These are phyloP conservation scores for Heterodera filipjevi DNA, from an alignment of 2,888 invertebrate species.

Conservation along the genomic window DNA sequence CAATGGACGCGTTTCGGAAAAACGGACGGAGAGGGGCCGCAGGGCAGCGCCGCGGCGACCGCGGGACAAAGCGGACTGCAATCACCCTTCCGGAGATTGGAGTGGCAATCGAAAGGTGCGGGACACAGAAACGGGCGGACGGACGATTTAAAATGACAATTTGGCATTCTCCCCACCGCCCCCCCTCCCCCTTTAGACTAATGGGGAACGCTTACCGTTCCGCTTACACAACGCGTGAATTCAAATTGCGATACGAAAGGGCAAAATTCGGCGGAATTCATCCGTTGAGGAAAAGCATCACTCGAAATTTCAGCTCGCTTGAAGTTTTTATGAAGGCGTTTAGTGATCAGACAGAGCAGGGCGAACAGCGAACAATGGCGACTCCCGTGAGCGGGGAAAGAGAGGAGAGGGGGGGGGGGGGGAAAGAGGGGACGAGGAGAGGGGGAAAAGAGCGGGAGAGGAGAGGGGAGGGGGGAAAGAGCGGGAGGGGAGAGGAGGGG, in stretches of 20 bases:
- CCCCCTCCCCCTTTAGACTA: slow-evolving; percentile 72
- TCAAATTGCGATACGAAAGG: slow-evolving; percentile 68
- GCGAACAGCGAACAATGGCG: not conserved
- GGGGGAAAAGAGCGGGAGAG: too few species aligned
- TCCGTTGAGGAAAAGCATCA: slow-evolving; percentile 18
- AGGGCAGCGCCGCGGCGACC: not conserved
- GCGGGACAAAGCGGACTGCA: not conserved
- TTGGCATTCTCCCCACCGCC: not conserved
- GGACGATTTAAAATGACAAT: not conserved
- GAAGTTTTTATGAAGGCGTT: slow-evolving; percentile 14
- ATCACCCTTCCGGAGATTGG: slow-evolving; percentile 74
- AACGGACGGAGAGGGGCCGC: slow-evolving; percentile 6
- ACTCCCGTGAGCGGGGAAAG: too few species aligned
- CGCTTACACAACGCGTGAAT: slow-evolving; percentile 89
- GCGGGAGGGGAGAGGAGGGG: too few species aligned
- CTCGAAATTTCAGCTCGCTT: slow-evolving; percentile 15
- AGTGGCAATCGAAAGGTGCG: slow-evolving; percentile 79
- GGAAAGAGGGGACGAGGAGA: too few species aligned
- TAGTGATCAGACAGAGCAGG: slow-evolving; percentile 20
- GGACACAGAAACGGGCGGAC: not conserved
- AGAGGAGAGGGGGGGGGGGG: too few species aligned
- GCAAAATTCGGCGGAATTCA: slow-evolving; percentile 18
- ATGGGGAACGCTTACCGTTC: slow-evolving; percentile 97
- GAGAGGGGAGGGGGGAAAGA: too few species aligned
- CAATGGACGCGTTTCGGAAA: not conserved